These are phyloP conservation scores for Tetrax tetrax DNA, from an alignment of 2,113 vertebrate species.

Conservation along the genomic window DNA sequence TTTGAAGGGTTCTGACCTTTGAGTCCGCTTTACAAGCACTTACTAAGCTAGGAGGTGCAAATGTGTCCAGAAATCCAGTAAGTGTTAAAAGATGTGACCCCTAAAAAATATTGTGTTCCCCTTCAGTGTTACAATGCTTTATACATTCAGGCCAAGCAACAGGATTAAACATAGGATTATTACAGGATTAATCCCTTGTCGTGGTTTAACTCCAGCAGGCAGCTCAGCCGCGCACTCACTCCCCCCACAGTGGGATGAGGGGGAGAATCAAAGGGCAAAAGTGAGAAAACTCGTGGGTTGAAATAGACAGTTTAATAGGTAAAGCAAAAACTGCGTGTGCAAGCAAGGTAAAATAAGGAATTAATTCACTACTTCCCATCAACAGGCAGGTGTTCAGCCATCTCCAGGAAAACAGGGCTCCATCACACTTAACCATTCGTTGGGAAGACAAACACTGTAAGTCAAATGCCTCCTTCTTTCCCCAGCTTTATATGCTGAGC, in stretches of 20 bases:
- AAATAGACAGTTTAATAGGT: not conserved
- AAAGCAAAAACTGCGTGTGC: not conserved
- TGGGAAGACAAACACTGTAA: not conserved
- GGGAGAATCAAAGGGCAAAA: not conserved
- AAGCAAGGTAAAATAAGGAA: not conserved
- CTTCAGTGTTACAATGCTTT: not conserved
- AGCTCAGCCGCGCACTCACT: not conserved
- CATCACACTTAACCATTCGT: rapidly evolving
- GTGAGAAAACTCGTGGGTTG: not conserved
- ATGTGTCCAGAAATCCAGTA: not conserved
- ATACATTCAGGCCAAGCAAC: not conserved
- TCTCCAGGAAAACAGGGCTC: not conserved
- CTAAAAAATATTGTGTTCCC: not conserved
- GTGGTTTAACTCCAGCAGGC: not conserved
- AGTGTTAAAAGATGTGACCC: not conserved
- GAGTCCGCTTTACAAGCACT: not conserved
- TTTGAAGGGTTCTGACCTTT: not conserved
- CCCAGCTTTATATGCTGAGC: not conserved
- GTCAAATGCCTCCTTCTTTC: not conserved
- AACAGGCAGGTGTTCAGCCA: not conserved
- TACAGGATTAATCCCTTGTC: not conserved
- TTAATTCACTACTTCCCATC: rapidly evolving
- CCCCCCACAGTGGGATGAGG: not conserved
- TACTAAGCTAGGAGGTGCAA: not conserved
- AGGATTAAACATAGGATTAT: not conserved